A percentile compares a stretch with the other conserved stretches of the same genome.
Conservation (phyloP, 2,797 vertebrate genomes). For the Phyllotis vaccarum region DNA sequence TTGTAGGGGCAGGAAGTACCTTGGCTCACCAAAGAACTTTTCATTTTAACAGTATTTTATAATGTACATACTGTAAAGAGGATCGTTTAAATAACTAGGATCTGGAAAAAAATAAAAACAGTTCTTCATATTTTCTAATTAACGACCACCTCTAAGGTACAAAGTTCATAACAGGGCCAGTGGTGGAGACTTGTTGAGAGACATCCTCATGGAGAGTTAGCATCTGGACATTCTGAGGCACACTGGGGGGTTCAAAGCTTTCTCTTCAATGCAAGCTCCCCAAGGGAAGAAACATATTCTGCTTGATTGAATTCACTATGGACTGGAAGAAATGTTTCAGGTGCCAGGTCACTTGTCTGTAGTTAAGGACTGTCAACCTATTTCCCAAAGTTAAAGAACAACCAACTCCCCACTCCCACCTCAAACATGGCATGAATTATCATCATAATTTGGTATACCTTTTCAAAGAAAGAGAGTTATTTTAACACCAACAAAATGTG, state of each 20-base stretch:
- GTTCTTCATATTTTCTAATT: slow-evolving; percentile 31
- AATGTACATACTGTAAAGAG: neutral
- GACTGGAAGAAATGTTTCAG: neutral
- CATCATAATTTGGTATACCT: neutral
- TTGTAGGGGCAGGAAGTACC: slow-evolving; percentile 6
- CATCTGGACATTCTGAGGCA: too few species aligned
- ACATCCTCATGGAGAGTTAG: neutral
- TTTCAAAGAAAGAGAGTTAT: neutral
- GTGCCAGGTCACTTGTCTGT: neutral
- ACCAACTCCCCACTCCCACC: neutral
- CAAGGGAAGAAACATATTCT: neutral
- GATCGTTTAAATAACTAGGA: slow-evolving; percentile 28
- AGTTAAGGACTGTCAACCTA: neutral
- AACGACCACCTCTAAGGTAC: neutral
- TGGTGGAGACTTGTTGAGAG: neutral
- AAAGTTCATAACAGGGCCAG: neutral
- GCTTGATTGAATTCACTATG: neutral
- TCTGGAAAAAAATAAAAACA: slow-evolving; percentile 41
- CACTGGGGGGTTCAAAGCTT: neutral
- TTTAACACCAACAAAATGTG: neutral
- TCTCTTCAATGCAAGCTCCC: neutral
- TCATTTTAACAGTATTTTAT: slow-evolving; percentile 51
- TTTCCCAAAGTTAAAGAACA: neutral
- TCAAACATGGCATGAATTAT: neutral
- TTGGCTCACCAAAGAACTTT: slow-evolving; percentile 48